Evolutionary conservation across 2,888 invertebrate species (phyloP).

Genomic region (Disparrhopalites patrizii): DNA sequence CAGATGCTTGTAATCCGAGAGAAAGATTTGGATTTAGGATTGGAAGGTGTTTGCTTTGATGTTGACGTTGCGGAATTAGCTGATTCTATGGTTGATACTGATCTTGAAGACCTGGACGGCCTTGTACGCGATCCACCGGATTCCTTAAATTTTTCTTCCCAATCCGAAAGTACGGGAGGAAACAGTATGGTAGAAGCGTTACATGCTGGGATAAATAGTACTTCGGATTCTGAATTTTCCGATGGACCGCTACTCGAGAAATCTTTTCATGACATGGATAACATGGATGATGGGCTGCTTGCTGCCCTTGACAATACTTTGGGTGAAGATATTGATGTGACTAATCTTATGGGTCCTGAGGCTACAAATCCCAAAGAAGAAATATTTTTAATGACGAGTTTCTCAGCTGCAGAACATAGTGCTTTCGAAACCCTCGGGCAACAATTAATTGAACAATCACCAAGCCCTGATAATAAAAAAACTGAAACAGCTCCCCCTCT

Average conservation of each 20-base stretch:
- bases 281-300: slow-evolving; percentile 5
- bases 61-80: slow-evolving; percentile 9
- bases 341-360: slow-evolving; percentile 3
- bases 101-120: slow-evolving; percentile 15
- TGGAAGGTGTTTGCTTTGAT: slow-evolving; percentile 21
- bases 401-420: slow-evolving; percentile 9
- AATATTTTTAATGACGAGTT: slow-evolving; percentile 12
- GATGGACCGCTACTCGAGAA: slow-evolving; percentile 1
- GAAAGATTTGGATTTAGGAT: slow-evolving; percentile 14
- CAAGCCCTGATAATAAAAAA: too few relatives aligned
- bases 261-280: slow-evolving; percentile 5
- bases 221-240: slow-evolving; percentile 1
- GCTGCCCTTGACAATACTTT: slow-evolving; percentile 7
- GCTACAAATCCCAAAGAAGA: slow-evolving; percentile 5
- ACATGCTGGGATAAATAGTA: slow-evolving; percentile 7
- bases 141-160: not conserved
- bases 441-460: slow-evolving; percentile 12
- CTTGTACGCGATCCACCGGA: slow-evolving; percentile 3
- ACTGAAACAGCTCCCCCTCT: too few relatives aligned
- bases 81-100: slow-evolving; percentile 9
- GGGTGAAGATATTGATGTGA: slow-evolving; percentile 5
- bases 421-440: slow-evolving; percentile 11
- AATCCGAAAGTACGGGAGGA: not conserved
- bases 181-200: slow-evolving; percentile 13
- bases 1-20: not conserved